Conservation (phyloP, 2,888 invertebrate species). For the Sisyra nigra region DNA sequence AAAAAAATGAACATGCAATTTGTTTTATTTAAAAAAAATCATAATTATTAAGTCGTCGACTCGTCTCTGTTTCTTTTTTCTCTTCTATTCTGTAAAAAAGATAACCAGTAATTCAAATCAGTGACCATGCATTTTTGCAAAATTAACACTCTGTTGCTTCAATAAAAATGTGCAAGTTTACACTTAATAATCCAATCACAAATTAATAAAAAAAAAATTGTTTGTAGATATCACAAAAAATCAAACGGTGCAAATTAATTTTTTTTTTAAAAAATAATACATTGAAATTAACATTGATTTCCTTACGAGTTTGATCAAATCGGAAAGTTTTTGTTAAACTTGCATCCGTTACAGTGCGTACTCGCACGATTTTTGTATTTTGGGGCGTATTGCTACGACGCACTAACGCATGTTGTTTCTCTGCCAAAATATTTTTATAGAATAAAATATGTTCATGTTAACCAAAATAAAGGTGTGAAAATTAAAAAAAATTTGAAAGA, state of each 20-base stretch:
- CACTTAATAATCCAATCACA: too few species aligned
- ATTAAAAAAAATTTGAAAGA: slow-evolving; percentile 7
- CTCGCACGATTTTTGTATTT: slow-evolving; percentile 20
- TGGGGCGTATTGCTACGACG: neutral
- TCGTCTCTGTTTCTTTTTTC: too few species aligned
- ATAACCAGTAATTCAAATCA: too few species aligned
- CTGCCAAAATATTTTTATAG: neutral
- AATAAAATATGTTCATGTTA: neutral
- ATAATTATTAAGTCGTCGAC: too few species aligned
- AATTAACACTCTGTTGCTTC: too few species aligned
- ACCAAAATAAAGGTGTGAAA: slow-evolving; percentile 4
- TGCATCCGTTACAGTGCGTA: slow-evolving; percentile 21
- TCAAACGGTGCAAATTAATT: neutral
- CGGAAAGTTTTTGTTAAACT: slow-evolving; percentile 24
- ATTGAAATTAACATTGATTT: neutral
- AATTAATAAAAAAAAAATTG: neutral
- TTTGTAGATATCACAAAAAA: neutral
- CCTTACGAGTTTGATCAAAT: slow-evolving; percentile 26
- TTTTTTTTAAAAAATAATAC: neutral
- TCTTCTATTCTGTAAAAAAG: too few species aligned
- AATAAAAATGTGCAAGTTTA: too few species aligned
- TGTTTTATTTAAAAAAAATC: too few species aligned
- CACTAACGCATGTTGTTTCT: slow-evolving; percentile 1
- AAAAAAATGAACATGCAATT: too few species aligned
- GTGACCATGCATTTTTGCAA: too few species aligned